Conservation (phyloP, 2,797 vertebrate genomes). For the Acridotheres tristis region DNA sequence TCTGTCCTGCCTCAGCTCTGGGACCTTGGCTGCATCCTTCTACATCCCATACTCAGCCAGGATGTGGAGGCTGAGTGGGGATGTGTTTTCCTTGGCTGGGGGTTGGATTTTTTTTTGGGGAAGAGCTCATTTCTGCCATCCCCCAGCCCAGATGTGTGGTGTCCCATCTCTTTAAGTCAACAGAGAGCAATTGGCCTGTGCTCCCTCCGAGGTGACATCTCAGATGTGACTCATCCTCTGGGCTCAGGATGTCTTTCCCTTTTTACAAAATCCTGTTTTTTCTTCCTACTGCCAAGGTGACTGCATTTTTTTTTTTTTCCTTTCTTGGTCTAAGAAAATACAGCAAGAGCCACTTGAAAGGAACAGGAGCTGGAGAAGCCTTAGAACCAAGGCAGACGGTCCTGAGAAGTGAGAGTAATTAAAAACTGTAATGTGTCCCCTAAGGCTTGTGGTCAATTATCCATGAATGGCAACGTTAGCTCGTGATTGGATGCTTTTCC, state of each 20-base stretch:
- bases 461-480: neutral
- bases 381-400: neutral
- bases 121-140: neutral
- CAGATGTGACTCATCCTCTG: constrained; percentile 20
- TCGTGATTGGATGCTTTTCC: neutral
- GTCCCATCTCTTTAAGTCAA: neutral
- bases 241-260: neutral
- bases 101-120: neutral
- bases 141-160: neutral
- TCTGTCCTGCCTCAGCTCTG: fast-evolving
- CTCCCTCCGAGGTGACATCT: neutral
- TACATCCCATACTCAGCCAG: fast-evolving
- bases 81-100: neutral
- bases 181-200: neutral
- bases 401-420: constrained; percentile 29
- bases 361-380: neutral
- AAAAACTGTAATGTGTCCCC: neutral
- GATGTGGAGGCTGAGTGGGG: neutral
- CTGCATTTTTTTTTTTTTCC: neutral
- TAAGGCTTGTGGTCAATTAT: constrained; percentile 34
- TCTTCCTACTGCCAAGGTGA: neutral
- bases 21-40: neutral
- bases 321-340: neutral
- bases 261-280: neutral
- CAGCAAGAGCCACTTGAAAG: neutral